phyloP scores from a whole-genome alignment of 2,113 vertebrate genomes.

The Salminus brasiliensis region DNA sequence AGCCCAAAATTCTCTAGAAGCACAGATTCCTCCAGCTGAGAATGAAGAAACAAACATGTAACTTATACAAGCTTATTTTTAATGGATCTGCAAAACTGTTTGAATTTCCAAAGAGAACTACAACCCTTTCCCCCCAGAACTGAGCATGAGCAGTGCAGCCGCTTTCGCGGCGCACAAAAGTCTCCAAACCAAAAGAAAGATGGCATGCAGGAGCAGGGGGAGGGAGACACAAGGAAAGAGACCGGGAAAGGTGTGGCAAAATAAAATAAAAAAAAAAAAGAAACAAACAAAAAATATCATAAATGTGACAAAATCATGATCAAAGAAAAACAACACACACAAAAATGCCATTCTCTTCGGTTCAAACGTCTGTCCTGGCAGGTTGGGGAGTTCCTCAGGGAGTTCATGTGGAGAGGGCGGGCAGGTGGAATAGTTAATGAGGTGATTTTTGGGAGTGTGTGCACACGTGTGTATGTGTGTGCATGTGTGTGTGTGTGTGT shows the following conservation, averaged over 20 bases:
- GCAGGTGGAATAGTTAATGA: not conserved
- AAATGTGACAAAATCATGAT: constrained; percentile 39
- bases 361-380: constrained; percentile 57
- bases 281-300: constrained; percentile 3
- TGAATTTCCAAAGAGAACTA: constrained; percentile 79
- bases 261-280: constrained; percentile 17
- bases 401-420: not conserved
- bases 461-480: not conserved
- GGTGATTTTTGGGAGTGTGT: not conserved
- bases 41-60: constrained; percentile 57
- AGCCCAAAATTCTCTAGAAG: not conserved
- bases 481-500: not conserved
- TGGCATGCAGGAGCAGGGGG: constrained; percentile 72
- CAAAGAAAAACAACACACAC: constrained; percentile 43
- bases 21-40: not conserved
- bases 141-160: constrained; percentile 1
- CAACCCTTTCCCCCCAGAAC: constrained; percentile 65
- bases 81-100: constrained; percentile 84
- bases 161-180: constrained; percentile 56
- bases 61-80: constrained; percentile 84
- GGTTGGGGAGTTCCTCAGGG: constrained; percentile 14
- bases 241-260: not conserved
- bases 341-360: constrained; percentile 73
- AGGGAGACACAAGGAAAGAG: constrained; percentile 17
- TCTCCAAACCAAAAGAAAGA: constrained; percentile 71